Evolutionary conservation across 2,113 vertebrate species (phyloP), one percentile per base, ranked within the genome.

Genomic region (Lophochroa leadbeateri): DNA sequence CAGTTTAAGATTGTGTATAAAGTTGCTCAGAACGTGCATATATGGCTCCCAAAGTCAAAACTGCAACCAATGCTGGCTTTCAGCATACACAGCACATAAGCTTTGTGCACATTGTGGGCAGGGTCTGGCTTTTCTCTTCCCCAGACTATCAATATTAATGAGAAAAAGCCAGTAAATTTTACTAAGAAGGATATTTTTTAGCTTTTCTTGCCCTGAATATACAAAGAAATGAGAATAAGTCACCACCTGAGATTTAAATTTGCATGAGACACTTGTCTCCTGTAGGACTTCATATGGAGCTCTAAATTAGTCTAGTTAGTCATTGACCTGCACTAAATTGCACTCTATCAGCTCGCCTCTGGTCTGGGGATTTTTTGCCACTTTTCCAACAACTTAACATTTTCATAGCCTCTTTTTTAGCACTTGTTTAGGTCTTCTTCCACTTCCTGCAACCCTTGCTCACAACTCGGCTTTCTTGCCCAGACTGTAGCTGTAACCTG

Each of bases 311-410:
- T 71, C 41, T 58, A 92, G 31, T 50, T 44, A 31, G 27, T 72
- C 49, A 79, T 2, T 79, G n/a, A 82, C 39, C 16, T 52, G 25
- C 24, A 33, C 64, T 71, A 72, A 93, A 94, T 13, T 57, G 20
- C 41, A 95, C 96, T 96, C 55, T 83, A 53, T 82, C 50, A 80
- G 71, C 78, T 96, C 55, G 64, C 55, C 67, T 96, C 84, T 52
- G 92, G 79, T 92, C 57, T 92, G 60, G 9, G 46, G 52, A 75
- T 90, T 90, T 65, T 91, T 84, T 31, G 75, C 9, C 20, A n/a
- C 52, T 75, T 95, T 92, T 70, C 19, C 4, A 23, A 39, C 33
- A 65, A 19, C 33, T 74, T 37, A 88, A 15, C 3, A 35, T 72
- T 58, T 93, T 76, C 20, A 52, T 18, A 75, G 14, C 4, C 24